phyloP scores from a whole-genome alignment of 2,888 invertebrate species.

The Notodromas monacha region DNA sequence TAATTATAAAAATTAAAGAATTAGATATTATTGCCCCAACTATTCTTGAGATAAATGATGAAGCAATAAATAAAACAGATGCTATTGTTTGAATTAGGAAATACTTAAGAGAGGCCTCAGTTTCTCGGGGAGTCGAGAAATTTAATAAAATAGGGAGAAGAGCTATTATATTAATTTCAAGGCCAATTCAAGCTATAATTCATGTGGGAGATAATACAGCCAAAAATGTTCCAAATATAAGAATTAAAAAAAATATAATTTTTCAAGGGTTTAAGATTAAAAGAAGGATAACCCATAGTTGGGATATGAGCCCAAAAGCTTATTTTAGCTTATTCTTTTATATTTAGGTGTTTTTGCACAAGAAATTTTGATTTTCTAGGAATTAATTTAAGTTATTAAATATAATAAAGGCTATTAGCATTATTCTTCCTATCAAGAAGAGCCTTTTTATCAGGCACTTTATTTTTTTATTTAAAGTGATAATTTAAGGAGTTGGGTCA shows the following conservation, averaged over 20 bases:
- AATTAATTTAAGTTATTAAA: constrained; percentile 1
- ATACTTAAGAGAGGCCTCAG: constrained; percentile 2
- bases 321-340: constrained; percentile 24
- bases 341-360: constrained; percentile 29
- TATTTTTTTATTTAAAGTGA: constrained; percentile 5
- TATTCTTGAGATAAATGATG: constrained; percentile 4
- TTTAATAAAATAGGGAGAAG: constrained; percentile 20
- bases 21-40: constrained; percentile 5
- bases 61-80: constrained; percentile 1
- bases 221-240: constrained; percentile 20
- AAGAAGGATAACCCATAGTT: constrained; percentile 21
- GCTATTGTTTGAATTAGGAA: constrained; percentile 5
- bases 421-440: background rate
- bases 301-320: constrained; percentile 21
- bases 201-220: constrained; percentile 20
- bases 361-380: constrained; percentile 23
- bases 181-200: constrained; percentile 23
- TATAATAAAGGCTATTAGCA: constrained; percentile 2
- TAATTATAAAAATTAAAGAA: constrained; percentile 2
- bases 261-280: constrained; percentile 21
- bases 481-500: constrained; percentile 4
- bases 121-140: constrained; percentile 2
- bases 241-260: constrained; percentile 21
- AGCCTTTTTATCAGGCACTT: constrained; percentile 5
- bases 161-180: constrained; percentile 28